Evolutionary conservation across 2,888 invertebrate species (phyloP).

Genomic region (Drosophila infuscata): DNA sequence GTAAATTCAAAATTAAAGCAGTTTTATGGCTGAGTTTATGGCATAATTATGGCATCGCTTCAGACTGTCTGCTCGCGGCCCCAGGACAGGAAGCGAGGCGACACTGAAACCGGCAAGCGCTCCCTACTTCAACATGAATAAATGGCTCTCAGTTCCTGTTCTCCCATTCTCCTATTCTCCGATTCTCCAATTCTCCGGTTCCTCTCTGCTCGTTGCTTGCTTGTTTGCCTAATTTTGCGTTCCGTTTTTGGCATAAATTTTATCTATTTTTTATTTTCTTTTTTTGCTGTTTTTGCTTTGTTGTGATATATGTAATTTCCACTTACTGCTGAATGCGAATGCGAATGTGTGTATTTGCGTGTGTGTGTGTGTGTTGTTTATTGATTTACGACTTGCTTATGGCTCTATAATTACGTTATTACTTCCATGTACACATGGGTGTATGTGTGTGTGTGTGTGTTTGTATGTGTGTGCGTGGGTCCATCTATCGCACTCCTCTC

Average conservation of each 20-base stretch:
- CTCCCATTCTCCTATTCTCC: conserved; percentile 15
- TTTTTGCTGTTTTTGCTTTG: conserved; percentile 3
- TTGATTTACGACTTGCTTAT: conserved; percentile 78
- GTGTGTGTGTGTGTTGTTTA: conserved; percentile 41
- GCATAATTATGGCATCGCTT: conserved; percentile 70
- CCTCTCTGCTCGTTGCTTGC: not conserved
- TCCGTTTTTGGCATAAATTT: conserved; percentile 30
- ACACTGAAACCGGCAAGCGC: conserved; percentile 24
- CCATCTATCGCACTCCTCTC: not conserved
- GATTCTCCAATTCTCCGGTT: not conserved
- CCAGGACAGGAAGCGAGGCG: conserved; percentile 50
- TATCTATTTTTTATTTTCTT: conserved; percentile 12
- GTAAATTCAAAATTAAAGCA: conserved; percentile 39
- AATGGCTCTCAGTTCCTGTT: conserved; percentile 61
- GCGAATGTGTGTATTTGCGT: conserved; percentile 16
- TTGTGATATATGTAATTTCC: conserved; percentile 39
- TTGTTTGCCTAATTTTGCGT: conserved; percentile 29
- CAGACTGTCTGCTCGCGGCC: conserved; percentile 25
- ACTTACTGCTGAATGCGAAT: conserved; percentile 34
- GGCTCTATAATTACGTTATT: conserved; percentile 75
- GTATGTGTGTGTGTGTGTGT: no score
- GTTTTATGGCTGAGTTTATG: conserved; percentile 70
- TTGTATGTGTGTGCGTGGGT: conserved; percentile 22
- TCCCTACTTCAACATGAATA: conserved; percentile 40
- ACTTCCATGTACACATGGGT: conserved; percentile 36